Base-by-base conservation (phyloP, 2,113 vertebrate species). In the Muntiacus reevesi region DNA sequence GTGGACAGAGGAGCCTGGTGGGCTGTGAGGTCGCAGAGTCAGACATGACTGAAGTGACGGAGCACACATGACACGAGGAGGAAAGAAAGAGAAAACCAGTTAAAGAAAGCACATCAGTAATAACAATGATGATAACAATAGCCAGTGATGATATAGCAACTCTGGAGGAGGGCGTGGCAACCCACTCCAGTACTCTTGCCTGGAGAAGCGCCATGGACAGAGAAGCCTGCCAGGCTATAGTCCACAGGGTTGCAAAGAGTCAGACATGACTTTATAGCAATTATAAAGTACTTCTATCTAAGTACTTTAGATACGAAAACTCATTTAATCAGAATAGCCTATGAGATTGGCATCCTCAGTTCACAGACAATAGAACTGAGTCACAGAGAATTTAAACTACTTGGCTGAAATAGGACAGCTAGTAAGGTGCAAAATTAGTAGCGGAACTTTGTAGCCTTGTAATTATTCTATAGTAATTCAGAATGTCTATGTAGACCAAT, bases 401-500 rank as follows among this genome's bases (percentile, higher is more conserved):
- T 12, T 25, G 5, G 55, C 25, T 5, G n/a, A 47, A 17, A n/a
- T 2, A 13, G 7, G 12, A 15, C 28, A 47, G 6, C 21, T 5
- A 55, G 7, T 28, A 16, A 36, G 16, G 12, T 33, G 9, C 40
- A 43, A 54, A 62, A n/a, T 0, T 1, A 1, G 15, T 2, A 2
- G 9, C 2, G 19, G 28, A 19, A 5, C 12, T 25, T n/a, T 2
- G 0, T 6, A 14, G 4, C 8, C 21, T 9, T 9, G 3, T 6
- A 2, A 5, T 16, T 13, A 10, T 16, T 33, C 33, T 7, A 4
- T 5, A n/a, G 15, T 12, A 19, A 64, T 33, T 85, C 55, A 40
- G 23, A 30, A 7, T 25, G 3, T 43, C 1, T 64, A 27, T 57
- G 50, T 36, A 62, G 21, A 40, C 1, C 16, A 6, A 21, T n/a